These are phyloP conservation scores for Sandelia bainsii DNA, from an alignment of 2,797 vertebrate species.

Conservation along the genomic window DNA sequence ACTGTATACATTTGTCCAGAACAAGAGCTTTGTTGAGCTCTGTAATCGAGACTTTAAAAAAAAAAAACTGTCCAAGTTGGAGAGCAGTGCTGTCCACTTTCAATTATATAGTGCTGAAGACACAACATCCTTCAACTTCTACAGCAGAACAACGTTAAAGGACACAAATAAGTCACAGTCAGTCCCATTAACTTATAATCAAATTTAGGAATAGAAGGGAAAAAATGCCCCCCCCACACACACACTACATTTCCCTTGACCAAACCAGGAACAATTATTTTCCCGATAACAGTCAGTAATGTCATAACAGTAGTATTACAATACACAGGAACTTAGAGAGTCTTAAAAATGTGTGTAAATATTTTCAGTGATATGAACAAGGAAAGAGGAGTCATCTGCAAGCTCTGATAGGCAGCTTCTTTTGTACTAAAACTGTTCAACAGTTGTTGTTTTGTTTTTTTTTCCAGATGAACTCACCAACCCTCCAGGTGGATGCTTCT, in stretches of 20 bases:
- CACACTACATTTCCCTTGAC: conserved; percentile 25
- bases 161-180: conserved; percentile 38
- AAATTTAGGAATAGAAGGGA: conserved; percentile 17
- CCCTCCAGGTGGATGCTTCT: conserved; percentile 72
- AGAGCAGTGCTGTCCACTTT: conserved; percentile 71
- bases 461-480: conserved; percentile 60
- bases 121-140: conserved; percentile 45
- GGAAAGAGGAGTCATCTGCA: conserved; percentile 53
- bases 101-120: conserved; percentile 66
- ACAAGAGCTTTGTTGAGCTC: conserved; percentile 74
- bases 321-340: conserved; percentile 17
- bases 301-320: conserved; percentile 27
- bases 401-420: conserved; percentile 50
- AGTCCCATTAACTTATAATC: conserved; percentile 34
- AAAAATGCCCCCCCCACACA: conserved; percentile 7
- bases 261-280: neutral
- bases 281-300: conserved; percentile 9
- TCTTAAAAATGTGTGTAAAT: conserved; percentile 24
- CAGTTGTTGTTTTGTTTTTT: conserved; percentile 5
- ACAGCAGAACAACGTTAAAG: conserved; percentile 46
- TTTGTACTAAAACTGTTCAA: conserved; percentile 52
- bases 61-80: conserved; percentile 59
- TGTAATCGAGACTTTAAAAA: conserved; percentile 73
- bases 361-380: conserved; percentile 26
- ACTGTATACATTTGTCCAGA: conserved; percentile 79